Evolutionary conservation across 2,113 vertebrate species (phyloP).

Genomic region (Gallinago paraguaiae): DNA sequence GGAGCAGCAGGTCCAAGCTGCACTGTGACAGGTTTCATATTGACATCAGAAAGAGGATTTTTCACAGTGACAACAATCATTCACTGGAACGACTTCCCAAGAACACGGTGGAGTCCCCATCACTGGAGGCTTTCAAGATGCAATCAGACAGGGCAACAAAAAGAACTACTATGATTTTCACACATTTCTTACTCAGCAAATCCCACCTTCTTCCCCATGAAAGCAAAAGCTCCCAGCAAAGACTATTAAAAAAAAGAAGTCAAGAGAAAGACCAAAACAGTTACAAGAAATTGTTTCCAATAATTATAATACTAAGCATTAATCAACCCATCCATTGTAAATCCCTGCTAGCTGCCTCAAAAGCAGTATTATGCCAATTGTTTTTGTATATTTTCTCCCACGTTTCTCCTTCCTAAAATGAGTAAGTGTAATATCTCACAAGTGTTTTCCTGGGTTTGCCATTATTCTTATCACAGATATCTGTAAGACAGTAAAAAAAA

Average conservation of each 20-base stretch:
- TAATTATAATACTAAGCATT: background rate
- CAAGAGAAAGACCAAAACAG: background rate
- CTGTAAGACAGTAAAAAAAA: background rate
- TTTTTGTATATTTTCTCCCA: background rate
- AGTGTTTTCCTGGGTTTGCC: background rate
- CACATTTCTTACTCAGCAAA: background rate
- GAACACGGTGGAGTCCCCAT: background rate
- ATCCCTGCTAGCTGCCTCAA: background rate
- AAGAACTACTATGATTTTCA: background rate
- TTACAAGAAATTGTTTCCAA: background rate
- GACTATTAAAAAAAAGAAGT: background rate
- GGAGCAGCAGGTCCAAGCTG: accelerated
- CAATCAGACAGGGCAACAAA: too few species aligned
- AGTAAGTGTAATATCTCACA: background rate
- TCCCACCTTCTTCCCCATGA: background rate
- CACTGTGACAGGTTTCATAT: background rate
- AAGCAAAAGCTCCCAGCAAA: background rate
- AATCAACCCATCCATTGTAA: background rate
- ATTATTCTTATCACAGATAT: background rate
- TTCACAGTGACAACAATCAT: background rate
- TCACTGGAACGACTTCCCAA: background rate
- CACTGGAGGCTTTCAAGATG: background rate
- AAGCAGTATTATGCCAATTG: background rate
- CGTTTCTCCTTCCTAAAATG: background rate
- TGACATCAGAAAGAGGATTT: background rate